A percentile compares a stretch with the other conserved stretches of the same genome.
These are phyloP conservation scores for Pontoporia blainvillei DNA, from an alignment of 2,113 vertebrate species.

Conservation along the genomic window DNA sequence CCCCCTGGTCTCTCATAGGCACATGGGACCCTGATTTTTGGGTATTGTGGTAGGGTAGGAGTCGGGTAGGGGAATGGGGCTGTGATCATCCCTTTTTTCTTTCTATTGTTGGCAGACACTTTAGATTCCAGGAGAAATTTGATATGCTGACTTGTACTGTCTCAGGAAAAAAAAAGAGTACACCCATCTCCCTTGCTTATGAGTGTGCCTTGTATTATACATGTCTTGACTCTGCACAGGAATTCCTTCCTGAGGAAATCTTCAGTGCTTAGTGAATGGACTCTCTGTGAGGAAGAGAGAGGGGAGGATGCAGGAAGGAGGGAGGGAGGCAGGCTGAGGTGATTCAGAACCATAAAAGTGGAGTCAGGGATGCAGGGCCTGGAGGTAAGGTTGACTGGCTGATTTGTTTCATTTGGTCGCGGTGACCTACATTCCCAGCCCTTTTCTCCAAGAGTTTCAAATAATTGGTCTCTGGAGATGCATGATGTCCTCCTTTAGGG, in stretches of 20 bases:
- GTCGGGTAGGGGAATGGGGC: fast-evolving
- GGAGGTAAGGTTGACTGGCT: background rate
- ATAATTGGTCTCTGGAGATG: background rate
- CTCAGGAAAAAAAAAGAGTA: background rate
- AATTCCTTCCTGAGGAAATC: conserved; percentile 75
- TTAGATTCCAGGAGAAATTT: background rate
- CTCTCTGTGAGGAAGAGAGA: background rate
- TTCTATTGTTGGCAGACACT: background rate
- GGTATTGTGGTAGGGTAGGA: fast-evolving
- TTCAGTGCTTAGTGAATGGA: background rate
- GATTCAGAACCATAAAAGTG: background rate
- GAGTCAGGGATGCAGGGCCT: background rate
- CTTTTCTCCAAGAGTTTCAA: background rate
- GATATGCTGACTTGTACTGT: background rate
- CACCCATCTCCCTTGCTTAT: background rate
- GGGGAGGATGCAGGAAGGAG: background rate
- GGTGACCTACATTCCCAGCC: background rate
- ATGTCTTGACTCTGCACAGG: background rate
- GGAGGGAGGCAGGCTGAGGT: background rate
- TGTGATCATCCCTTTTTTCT: background rate
- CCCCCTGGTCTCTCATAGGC: background rate
- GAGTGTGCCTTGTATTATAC: background rate
- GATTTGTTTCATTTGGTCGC: background rate
- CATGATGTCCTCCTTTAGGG: background rate
- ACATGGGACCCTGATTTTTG: background rate